These are phyloP conservation scores for Anastrepha obliqua DNA, from an alignment of 1,140 invertebrate species.

Conservation along the genomic window DNA sequence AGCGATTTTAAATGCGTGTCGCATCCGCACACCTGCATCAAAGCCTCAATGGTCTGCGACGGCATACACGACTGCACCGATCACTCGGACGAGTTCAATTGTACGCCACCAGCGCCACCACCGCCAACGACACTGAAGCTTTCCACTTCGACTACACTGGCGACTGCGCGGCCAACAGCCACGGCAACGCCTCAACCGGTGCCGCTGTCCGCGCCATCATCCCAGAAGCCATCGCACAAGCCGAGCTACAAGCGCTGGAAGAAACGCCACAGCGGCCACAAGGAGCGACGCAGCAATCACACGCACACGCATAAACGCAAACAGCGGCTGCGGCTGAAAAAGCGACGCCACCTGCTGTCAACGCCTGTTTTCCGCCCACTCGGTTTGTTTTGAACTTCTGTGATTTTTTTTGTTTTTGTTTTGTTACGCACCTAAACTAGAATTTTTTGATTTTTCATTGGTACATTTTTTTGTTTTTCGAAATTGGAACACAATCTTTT, in stretches of 20 bases:
- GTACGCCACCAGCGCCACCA: constrained; percentile 70
- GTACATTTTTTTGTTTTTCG: neutral
- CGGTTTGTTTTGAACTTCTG: constrained; percentile 45
- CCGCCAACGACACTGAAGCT: constrained; percentile 64
- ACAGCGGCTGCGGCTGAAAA: constrained; percentile 30
- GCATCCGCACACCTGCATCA: constrained; percentile 77
- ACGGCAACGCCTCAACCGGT: neutral
- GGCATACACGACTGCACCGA: constrained; percentile 82
- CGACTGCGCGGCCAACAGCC: neutral
- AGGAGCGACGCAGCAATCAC: constrained; percentile 2
- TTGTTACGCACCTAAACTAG: constrained; percentile 15
- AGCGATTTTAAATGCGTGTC: constrained; percentile 72
- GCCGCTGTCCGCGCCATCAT: neutral
- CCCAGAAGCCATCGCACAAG: neutral
- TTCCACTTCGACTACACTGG: neutral
- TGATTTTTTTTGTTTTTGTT: constrained; percentile 17
- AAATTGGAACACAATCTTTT: neutral
- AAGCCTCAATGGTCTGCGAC: constrained; percentile 81
- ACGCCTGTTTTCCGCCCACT: constrained; percentile 7
- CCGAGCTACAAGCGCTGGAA: constrained; percentile 65
- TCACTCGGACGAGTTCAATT: constrained; percentile 83
- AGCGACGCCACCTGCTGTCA: constrained; percentile 28
- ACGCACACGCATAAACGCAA: constrained; percentile 31
- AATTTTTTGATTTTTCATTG: neutral
- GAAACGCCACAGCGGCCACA: constrained; percentile 57